Base-by-base conservation (phyloP, 2,888 invertebrate species). In the Pecten maximus region DNA sequence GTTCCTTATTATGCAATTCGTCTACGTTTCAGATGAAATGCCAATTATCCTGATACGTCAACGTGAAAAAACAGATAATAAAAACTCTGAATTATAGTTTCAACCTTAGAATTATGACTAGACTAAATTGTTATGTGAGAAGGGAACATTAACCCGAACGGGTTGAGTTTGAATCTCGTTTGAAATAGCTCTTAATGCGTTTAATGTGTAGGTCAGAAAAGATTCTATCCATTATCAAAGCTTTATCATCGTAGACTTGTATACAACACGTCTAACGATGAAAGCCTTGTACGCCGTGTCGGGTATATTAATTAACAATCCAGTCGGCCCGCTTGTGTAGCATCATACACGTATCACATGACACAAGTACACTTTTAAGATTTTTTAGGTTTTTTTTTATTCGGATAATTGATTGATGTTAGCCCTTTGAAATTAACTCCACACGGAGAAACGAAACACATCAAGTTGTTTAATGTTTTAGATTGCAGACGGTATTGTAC, bases 351-450 rank as follows among this genome's bases (percentile, higher is more conserved):
- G 6, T 74, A 74, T 74, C 74, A 74, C 16, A 74, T 74, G 10
- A 35, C 74, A 74, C 28, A 74, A 74, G 74, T 74, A 74, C 74
- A 74, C 74, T 74, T 74, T 74, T 35, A 74, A 74, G 10, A 74
- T 74, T 74, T 74, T 60, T 74, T 35, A 23, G 23, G 60, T 28
- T 28, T 74, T 28, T 74, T 60, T 74, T 35, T 74, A 74, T 74
- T 74, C 35, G 74, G 74, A 74, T 74, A 74, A 74, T 74, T 74
- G 74, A 74, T 74, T 74, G 74, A 74, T 74, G 74, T 74, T 35
- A 74, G 74, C 35, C 74, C 35, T 74, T 74, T 74, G 74, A 74
- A 74, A 74, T 74, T 74, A 74, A 74, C 74, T 74, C 74, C 35
- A 74, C 74, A 28, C 74, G 28, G 35, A 74, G 74, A 74, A 35